Evolutionary conservation across 2,888 invertebrate genomes (phyloP).

Genomic region (Bruchidius siliquastri): DNA sequence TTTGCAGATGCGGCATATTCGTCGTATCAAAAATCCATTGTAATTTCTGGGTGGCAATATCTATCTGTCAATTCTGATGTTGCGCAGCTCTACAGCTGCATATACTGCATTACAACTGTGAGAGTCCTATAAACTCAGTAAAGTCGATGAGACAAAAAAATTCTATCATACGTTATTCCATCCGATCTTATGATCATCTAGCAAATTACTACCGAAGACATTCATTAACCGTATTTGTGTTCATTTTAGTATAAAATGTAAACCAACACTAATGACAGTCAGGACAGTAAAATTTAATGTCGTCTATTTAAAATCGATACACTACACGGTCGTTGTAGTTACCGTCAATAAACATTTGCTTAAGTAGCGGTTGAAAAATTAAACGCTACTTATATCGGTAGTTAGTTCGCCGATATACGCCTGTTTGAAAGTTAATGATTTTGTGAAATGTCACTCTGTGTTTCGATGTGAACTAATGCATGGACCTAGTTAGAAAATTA

Average conservation of each 20-base stretch:
- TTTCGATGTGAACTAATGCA: not conserved
- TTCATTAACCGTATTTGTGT: not conserved
- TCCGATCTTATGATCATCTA: not conserved
- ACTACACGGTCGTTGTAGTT: not conserved
- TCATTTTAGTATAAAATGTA: not conserved
- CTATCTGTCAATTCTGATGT: too few relatives aligned
- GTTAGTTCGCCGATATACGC: not conserved
- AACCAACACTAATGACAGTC: not conserved
- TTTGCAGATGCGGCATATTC: too few relatives aligned
- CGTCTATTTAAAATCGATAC: not conserved
- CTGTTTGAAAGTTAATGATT: not conserved
- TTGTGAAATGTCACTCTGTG: not conserved
- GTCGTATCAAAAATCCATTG: too few relatives aligned
- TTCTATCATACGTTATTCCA: not conserved
- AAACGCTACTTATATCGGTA: not conserved
- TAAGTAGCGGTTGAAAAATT: not conserved
- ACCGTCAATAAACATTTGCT: not conserved
- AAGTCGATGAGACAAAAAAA: not conserved
- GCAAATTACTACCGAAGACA: not conserved
- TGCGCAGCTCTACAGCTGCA: not conserved
- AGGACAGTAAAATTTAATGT: not conserved
- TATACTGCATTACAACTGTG: not conserved
- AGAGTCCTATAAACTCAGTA: not conserved
- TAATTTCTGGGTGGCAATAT: too few relatives aligned
- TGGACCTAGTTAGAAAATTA: not conserved